Evolutionary conservation across 2,113 vertebrate genomes (phyloP), one percentile per base, ranked within the genome.

Genomic region (Circaetus gallicus): DNA sequence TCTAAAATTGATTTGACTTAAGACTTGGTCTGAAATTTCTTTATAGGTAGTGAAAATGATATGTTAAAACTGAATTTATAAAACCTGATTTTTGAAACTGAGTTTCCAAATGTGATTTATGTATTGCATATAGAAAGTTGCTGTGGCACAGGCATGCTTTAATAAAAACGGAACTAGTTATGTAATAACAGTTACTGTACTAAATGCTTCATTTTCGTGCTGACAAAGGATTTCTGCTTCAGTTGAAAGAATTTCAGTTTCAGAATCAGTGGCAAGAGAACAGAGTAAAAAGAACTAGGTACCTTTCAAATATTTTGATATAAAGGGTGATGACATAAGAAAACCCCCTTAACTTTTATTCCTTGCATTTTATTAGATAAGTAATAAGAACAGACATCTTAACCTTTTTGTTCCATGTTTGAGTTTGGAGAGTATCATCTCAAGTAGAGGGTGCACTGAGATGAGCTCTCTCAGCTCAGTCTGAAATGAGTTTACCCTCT

Each of bases 181-280:
- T 2, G 3, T 74, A 93, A 90, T 72, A 85, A 85, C 52, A 81
- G 66, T 81, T 90, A 71, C 52, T 86, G 17, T 95, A 65, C 73
- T 80, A 70, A 78, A 25, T 77, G 67, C 55, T 93, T 36, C 71
- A 89, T 5, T 97, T 93, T 86, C 45, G 49, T 53, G 32, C 61
- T 72, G 80, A 91, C 50, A 79, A 95, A 95, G 66, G 72, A 53
- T 94, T 96, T 91, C 56, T 94, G 13, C 31, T 97, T 94, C 59
- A 62, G n/a, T 83, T 87, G 85, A 85, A 95, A 80, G 34, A 74
- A 84, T 76, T 84, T 78, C 66, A 34, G 21, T 84, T 96, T 93
- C 81, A 80, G 77, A 85, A 79, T 59, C 69, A 63, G 25, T 82
- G 89, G 4, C 24, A 93, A 93, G 63, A 43, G 45, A 82, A 87